These are phyloP conservation scores for Erebia epiphron DNA, from an alignment of 2,888 invertebrate species.

Conservation along the genomic window DNA sequence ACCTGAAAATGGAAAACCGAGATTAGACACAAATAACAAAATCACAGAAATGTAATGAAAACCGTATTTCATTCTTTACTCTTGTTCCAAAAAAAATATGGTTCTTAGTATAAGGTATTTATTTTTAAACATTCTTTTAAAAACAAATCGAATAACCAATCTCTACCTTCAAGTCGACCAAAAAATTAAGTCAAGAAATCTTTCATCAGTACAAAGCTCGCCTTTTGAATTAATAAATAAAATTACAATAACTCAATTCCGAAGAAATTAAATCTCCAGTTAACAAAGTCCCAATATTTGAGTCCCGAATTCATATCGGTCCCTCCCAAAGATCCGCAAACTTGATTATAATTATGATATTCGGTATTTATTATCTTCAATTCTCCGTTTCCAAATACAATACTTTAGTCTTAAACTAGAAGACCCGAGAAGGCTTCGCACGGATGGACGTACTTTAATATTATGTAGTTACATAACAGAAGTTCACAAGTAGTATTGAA, in stretches of 20 bases:
- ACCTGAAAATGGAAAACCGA: constrained; percentile 16
- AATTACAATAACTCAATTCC: constrained; percentile 9
- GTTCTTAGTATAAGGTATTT: too few species aligned
- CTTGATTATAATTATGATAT: constrained; percentile 15
- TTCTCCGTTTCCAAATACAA: neutral
- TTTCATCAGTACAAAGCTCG: neutral
- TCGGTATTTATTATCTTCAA: constrained; percentile 18
- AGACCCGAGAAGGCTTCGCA: neutral
- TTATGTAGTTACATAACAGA: too few species aligned
- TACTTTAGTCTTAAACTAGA: constrained; percentile 3
- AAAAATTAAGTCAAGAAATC: neutral
- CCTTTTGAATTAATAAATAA: neutral
- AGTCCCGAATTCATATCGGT: constrained; percentile 6
- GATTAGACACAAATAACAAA: neutral
- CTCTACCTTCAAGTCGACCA: too few species aligned
- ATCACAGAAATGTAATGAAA: neutral
- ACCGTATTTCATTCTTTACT: too few species aligned
- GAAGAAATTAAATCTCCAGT: constrained; percentile 12
- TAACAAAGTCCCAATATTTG: constrained; percentile 5
- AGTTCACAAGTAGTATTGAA: too few species aligned
- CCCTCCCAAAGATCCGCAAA: constrained; percentile 12
- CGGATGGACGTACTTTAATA: too few species aligned
- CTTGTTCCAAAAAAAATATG: too few species aligned
- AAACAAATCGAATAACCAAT: too few species aligned
- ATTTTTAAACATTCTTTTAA: too few species aligned